Evolutionary conservation across 2,113 vertebrate species (phyloP).

Genomic region (Cephalophus harveyi): DNA sequence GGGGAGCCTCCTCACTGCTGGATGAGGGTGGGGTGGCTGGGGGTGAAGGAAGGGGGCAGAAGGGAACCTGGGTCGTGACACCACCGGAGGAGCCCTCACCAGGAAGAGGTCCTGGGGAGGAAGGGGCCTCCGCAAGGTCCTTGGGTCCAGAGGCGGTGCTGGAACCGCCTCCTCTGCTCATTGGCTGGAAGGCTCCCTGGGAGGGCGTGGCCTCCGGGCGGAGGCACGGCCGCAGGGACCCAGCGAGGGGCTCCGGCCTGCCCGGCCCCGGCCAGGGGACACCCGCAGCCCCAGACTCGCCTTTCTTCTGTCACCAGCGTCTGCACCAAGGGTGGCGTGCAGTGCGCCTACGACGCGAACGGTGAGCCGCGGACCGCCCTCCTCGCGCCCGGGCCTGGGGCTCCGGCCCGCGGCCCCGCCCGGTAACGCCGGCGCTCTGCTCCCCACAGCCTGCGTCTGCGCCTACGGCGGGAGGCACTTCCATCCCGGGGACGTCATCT

Average conservation of each 20-base stretch:
- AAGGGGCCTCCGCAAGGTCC: accelerated
- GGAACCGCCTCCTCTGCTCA: accelerated
- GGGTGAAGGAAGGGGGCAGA: too few relatives aligned
- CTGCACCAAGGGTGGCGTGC: slow-evolving; percentile 61
- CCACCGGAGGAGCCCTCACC: accelerated
- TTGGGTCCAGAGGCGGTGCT: accelerated
- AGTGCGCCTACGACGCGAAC: accelerated
- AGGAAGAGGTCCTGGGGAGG: background rate
- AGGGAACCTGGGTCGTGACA: background rate
- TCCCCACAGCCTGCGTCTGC: slow-evolving; percentile 86
- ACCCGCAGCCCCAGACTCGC: accelerated
- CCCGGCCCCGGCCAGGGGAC: accelerated
- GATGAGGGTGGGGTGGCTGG: accelerated
- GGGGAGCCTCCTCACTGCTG: background rate
- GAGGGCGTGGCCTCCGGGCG: background rate
- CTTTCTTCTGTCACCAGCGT: slow-evolving; percentile 64
- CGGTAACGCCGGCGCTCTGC: accelerated
- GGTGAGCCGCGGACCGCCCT: accelerated
- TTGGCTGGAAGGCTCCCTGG: accelerated
- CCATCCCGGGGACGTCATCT: slow-evolving; percentile 81
- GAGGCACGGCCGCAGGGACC: background rate
- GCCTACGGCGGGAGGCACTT: slow-evolving; percentile 80
- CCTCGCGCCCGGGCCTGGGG: accelerated
- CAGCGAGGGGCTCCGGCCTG: background rate
- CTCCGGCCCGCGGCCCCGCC: accelerated